Percentiles rank a stretch among this genome's conserved stretches.
Evolutionary conservation across 2,888 invertebrate genomes (phyloP).

Genomic region (Dione juno): DNA sequence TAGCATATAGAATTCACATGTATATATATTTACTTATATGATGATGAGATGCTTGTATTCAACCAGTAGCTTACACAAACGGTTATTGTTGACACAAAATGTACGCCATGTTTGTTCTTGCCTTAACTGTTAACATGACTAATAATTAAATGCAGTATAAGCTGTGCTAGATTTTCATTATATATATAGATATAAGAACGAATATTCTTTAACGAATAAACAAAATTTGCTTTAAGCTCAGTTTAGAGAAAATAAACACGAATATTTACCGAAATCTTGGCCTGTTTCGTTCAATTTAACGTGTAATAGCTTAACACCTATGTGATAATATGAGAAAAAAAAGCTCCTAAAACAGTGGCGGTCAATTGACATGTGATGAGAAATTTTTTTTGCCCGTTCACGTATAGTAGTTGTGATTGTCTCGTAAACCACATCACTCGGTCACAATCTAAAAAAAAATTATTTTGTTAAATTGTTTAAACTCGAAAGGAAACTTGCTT

Average conservation of each 20-base stretch:
- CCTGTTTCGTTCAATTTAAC: constrained; percentile 30
- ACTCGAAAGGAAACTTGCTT: neutral
- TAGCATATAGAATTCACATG: too few relatives aligned
- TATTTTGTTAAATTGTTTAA: neutral
- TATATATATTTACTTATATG: neutral
- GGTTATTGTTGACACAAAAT: constrained; percentile 25
- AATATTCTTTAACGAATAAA: constrained; percentile 4
- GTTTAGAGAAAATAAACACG: constrained; percentile 8
- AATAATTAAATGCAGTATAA: neutral
- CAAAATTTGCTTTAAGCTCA: neutral
- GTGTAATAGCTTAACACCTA: constrained; percentile 28
- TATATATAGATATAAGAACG: neutral
- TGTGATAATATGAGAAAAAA: constrained; percentile 33
- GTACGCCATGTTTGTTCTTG: constrained; percentile 24
- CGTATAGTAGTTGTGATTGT: neutral
- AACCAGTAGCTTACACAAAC: constrained; percentile 17
- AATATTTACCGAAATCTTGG: constrained; percentile 30
- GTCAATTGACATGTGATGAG: constrained; percentile 1
- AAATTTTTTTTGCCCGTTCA: neutral
- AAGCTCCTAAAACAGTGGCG: neutral
- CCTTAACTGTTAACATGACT: constrained; percentile 7
- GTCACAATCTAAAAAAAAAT: too few relatives aligned
- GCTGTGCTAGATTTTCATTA: neutral
- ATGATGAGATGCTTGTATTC: constrained; percentile 15
- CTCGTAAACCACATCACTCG: too few relatives aligned